Percentiles rank a stretch among this genome's conserved stretches.
Evolutionary conservation across 2,888 invertebrate genomes (phyloP).

Genomic region (Phengaris alcon): DNA sequence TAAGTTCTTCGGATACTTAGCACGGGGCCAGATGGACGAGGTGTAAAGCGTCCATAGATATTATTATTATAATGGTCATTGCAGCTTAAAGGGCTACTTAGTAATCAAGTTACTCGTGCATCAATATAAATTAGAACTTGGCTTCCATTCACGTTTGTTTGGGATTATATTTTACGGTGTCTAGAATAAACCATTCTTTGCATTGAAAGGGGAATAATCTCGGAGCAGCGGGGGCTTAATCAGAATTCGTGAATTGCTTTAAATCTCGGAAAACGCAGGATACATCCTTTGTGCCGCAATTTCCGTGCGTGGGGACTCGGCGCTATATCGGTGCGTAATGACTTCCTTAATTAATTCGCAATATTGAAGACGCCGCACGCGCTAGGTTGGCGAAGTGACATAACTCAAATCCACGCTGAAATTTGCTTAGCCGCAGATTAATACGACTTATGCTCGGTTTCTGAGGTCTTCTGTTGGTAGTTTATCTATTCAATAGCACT

Average conservation of each 20-base stretch:
- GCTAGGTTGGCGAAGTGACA: slow-evolving; percentile 6
- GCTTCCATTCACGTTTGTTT: slow-evolving; percentile 6
- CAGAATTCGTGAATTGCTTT: slow-evolving; percentile 79
- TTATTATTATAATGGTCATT: background rate
- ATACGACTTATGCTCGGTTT: too few relatives aligned
- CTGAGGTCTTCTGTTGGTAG: too few relatives aligned
- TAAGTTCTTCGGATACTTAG: too few relatives aligned
- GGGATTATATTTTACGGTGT: slow-evolving; percentile 71
- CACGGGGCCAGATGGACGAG: too few relatives aligned
- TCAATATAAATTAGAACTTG: slow-evolving; percentile 67
- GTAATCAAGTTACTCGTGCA: slow-evolving; percentile 49
- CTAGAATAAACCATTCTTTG: slow-evolving; percentile 78
- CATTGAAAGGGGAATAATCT: slow-evolving; percentile 78
- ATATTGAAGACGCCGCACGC: slow-evolving; percentile 49
- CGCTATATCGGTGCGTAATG: slow-evolving; percentile 76
- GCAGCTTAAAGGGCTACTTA: background rate
- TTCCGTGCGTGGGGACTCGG: slow-evolving; percentile 75
- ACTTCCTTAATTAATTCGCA: slow-evolving; percentile 79
- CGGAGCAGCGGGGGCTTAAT: slow-evolving; percentile 76
- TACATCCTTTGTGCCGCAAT: slow-evolving; percentile 77
- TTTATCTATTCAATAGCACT: too few relatives aligned
- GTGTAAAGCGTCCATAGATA: too few relatives aligned
- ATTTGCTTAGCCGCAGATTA: background rate
- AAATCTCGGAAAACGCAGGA: slow-evolving; percentile 79
- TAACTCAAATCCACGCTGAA: background rate